A percentile compares a stretch with the other conserved stretches of the same genome.
phyloP scores from a whole-genome alignment of 2,888 invertebrate species.

The Drosophila infuscata region DNA sequence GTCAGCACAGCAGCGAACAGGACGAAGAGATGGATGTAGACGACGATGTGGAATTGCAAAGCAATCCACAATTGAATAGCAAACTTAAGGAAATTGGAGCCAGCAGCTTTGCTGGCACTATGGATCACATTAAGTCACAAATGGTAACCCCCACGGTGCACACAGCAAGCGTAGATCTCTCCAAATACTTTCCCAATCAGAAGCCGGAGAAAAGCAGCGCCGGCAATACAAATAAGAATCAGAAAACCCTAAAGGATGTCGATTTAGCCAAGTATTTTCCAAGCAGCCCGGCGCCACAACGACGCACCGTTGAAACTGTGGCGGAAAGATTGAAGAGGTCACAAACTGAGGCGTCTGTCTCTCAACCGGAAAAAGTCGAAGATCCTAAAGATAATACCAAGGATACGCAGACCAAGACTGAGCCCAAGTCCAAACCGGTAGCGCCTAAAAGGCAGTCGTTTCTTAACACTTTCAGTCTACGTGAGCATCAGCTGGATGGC shows the following conservation, averaged over 20 bases:
- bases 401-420: constrained; percentile 1
- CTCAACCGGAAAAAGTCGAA: constrained; percentile 19
- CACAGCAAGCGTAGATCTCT: constrained; percentile 79
- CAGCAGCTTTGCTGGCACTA: constrained; percentile 83
- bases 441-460: constrained; percentile 69
- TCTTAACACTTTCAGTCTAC: constrained; percentile 76
- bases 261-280: constrained; percentile 85
- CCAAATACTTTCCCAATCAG: constrained; percentile 84
- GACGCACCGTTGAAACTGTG: constrained; percentile 79
- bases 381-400: constrained; percentile 5
- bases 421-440: constrained; percentile 45
- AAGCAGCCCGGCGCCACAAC: constrained; percentile 82
- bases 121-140: constrained; percentile 84
- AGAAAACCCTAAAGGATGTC: constrained; percentile 84
- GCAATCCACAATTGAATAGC: constrained; percentile 68
- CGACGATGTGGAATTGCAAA: constrained; percentile 66
- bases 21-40: constrained; percentile 77
- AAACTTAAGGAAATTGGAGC: constrained; percentile 84
- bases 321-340: constrained; percentile 80
- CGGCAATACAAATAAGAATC: constrained; percentile 82
- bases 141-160: constrained; percentile 82
- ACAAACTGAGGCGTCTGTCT: constrained; percentile 71
- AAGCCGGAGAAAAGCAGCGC: constrained; percentile 79
- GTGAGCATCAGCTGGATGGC: constrained; percentile 84
- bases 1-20: constrained; percentile 34